Base-by-base conservation (phyloP, 2,113 vertebrate genomes). In the Hyla sarda region DNA sequence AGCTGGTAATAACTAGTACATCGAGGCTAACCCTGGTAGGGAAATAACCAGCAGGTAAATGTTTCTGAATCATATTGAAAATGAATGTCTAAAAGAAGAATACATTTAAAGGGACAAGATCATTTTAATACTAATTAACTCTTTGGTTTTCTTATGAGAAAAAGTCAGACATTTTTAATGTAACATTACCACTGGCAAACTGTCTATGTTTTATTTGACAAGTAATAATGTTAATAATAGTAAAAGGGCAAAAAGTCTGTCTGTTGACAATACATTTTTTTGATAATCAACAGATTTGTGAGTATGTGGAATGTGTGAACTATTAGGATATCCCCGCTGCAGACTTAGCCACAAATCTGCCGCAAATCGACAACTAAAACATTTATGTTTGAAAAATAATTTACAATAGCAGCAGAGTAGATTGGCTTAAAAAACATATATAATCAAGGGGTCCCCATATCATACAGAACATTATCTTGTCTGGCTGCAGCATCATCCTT, bases 1-100 rank as follows among this genome's bases (percentile, higher is more conserved):
- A 47, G 48, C 69, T 86, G 17, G 65, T 82, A 74, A 86, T 58
- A 82, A 82, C 85, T 86, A 62, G 77, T 47, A 73, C 78, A 86
- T 34, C 74, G 37, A 82, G 54, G 67, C 52, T 60, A 50, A 77
- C 47, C 17, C 74, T 52, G 74, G 72, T 75, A 28, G 72, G 72
- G 47, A 54, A 72, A 85, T 67, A 85, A 85, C 83, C 60, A 85
- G 47, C 58, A 79, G 75, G 83, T 79, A 69, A 78, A 78, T 71
- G 45, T 23, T 67, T 85, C 14, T 19, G 74, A 77, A 19, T 77
- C 16, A 4, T 25, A 77, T 54, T 16, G 28, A 54, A 77, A 54
- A 76, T 17, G 48, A 74, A 76, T 30, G 16, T 52, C 72, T 47
- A 14, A 10, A n/a, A 73, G 37, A 11, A 25, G 34, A 45, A 45